These are phyloP conservation scores for Pseudonaja textilis DNA, from an alignment of 2,113 vertebrate species.

Conservation along the genomic window DNA sequence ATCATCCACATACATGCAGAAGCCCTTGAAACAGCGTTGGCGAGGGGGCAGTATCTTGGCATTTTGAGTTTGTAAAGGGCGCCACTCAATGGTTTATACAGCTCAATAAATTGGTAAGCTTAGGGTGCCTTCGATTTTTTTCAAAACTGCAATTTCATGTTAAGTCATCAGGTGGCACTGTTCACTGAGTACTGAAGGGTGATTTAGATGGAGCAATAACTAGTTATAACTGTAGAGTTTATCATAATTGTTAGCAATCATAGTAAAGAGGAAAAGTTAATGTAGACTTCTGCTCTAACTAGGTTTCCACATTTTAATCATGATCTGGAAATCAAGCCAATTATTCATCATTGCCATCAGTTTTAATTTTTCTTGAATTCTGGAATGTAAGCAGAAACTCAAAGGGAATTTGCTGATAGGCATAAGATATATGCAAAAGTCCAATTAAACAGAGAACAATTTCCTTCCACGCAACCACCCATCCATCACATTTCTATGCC, in stretches of 20 bases:
- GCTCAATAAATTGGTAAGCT: not conserved
- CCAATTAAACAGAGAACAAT: not conserved
- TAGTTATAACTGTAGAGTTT: not conserved
- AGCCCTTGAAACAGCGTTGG: not conserved
- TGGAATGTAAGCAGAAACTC: not conserved
- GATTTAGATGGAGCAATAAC: not conserved
- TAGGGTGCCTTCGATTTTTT: not conserved
- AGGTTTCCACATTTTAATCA: not conserved
- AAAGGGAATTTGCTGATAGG: not conserved
- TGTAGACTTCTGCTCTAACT: not conserved
- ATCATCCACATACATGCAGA: not conserved
- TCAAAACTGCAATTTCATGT: not conserved
- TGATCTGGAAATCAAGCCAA: not conserved
- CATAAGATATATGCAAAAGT: not conserved
- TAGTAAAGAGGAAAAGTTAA: not conserved
- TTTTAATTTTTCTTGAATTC: not conserved
- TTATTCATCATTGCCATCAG: not conserved
- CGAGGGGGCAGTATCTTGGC: not conserved
- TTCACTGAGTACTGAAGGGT: not conserved
- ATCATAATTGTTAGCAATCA: not conserved
- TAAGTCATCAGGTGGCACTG: constrained; percentile 48
- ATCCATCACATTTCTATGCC: not conserved
- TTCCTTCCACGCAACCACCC: not conserved
- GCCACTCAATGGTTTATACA: not conserved
- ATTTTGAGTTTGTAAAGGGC: not conserved